Conservation (phyloP, 2,113 vertebrate genomes). For the Passer domesticus region DNA sequence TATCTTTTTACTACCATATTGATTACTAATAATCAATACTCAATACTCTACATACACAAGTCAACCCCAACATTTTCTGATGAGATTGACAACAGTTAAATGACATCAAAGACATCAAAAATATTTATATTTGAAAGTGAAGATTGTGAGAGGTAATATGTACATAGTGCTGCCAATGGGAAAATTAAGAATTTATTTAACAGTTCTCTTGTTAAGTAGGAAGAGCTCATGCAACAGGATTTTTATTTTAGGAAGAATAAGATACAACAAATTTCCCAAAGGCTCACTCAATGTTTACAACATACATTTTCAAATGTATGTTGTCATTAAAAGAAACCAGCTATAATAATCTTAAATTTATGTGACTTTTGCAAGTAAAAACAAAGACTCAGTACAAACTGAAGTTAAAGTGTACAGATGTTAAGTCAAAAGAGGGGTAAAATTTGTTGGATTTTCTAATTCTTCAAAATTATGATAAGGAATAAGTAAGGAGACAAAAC, state of each 20-base stretch:
- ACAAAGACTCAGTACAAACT: not conserved
- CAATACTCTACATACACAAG: not conserved
- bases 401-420: not conserved
- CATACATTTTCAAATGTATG: not conserved
- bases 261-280: not conserved
- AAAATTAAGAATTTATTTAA: not conserved
- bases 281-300: not conserved
- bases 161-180: not conserved
- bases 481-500: not conserved
- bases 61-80: not conserved
- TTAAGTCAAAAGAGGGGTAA: not conserved
- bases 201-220: not conserved
- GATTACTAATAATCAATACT: not conserved
- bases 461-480: not conserved
- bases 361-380: not conserved
- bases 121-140: not conserved
- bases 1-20: not conserved
- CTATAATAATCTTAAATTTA: not conserved
- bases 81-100: not conserved
- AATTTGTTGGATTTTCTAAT: not conserved
- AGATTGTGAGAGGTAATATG: not conserved
- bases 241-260: not conserved
- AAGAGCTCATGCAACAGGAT: not conserved
- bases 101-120: not conserved
- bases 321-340: not conserved